Base-by-base conservation (phyloP, 2,113 vertebrate genomes). In the Rhinolophus sinicus region DNA sequence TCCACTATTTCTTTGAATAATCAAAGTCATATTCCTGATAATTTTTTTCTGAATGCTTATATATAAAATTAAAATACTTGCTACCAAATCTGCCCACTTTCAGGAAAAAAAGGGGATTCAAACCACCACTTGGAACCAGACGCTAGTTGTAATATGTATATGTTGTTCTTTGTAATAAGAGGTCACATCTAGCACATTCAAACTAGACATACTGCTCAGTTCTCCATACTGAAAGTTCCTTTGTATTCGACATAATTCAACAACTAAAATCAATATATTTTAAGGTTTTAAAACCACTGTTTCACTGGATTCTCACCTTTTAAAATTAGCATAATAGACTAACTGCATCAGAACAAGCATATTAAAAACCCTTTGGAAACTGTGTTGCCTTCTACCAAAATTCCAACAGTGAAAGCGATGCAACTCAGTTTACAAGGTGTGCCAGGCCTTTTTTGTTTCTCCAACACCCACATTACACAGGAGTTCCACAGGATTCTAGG, bases 31-130 rank as follows among this genome's bases (percentile, higher is more conserved):
- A 56, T 64, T 65, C 47, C 26, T 81, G 52, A 69, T 60, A 35
- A 24, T 21, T 35, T 92, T 96, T 83, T 52, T 75, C 54, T 89
- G 18, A 83, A 84, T 40, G 54, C 16, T 35, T 7, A 64, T 15
- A 72, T 38, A 56, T 28, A 54, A 83, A 84, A 56, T 92, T 89
- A 47, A 92, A 92, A 94, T 77, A 64, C 64, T 60, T 82, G 62
- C 4, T 87, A 28, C 33, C 30, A 56, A 72, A 85, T 22, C 33
- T 40, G 16, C 13, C 89, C n/a, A 58, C 47, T 89, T 95, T 89
- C 38, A 67, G 73, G 15, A 80, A 92, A 24, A 72, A 92, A 82
- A 69, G 11, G 11, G 44, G 26, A 21, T 77, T 77, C 60, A 76
- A 83, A 75, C 18, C 35, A 76, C 24, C 54, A 19, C 35, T 35